Conservation (phyloP, 2,888 invertebrate species). For the Pyrocoelia pectoralis region DNA sequence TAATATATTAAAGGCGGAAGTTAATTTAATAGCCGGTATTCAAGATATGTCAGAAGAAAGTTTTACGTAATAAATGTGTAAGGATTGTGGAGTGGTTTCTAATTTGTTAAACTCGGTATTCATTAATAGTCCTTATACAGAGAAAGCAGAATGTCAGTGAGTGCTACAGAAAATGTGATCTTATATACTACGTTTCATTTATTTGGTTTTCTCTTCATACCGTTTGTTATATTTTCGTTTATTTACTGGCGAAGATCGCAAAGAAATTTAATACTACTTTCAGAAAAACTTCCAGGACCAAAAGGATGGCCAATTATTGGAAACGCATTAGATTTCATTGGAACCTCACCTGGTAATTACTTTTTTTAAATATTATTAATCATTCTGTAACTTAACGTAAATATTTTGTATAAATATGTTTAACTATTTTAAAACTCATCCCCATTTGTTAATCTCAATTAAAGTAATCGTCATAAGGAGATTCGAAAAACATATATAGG, state of each 20-base stretch:
- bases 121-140: slow-evolving; percentile 12
- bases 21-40: slow-evolving; percentile 2
- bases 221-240: slow-evolving; percentile 73
- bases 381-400: no score
- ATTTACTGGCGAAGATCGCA: slow-evolving; percentile 79
- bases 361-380: background rate
- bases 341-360: slow-evolving; percentile 73
- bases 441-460: no score
- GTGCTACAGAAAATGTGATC: slow-evolving; percentile 32
- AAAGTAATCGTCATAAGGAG: no score
- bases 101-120: slow-evolving; percentile 16
- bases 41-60: slow-evolving; percentile 13
- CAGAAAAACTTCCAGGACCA: slow-evolving; percentile 77
- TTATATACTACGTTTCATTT: slow-evolving; percentile 49
- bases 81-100: slow-evolving; percentile 16
- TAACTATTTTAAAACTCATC: no score
- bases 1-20: slow-evolving; percentile 9
- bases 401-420: no score
- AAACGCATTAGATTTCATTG: slow-evolving; percentile 76
- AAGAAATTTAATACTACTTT: slow-evolving; percentile 74
- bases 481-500: no score
- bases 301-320: slow-evolving; percentile 76
- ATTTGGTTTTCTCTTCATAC: slow-evolving; percentile 77
- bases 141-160: slow-evolving; percentile 46
- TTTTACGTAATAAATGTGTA: slow-evolving; percentile 11